Evolutionary conservation across 2,113 vertebrate species (phyloP).

Genomic region (Boleophthalmus pectinirostris): DNA sequence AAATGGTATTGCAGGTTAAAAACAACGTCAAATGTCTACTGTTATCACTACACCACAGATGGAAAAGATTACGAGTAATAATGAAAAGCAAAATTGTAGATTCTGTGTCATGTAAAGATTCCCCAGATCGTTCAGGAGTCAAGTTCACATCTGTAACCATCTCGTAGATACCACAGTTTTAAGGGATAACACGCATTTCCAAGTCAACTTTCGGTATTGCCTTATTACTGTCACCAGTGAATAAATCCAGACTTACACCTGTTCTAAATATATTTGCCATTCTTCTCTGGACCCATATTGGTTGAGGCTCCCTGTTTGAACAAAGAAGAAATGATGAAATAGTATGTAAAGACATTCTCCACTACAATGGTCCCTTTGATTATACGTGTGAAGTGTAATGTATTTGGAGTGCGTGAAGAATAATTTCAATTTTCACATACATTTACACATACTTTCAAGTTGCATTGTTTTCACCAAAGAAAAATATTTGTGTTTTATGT

Average conservation of each 20-base stretch:
- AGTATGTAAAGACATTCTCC: conserved; percentile 2
- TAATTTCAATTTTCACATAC: neutral
- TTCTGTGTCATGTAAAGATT: neutral
- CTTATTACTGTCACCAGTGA: neutral
- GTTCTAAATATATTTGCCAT: neutral
- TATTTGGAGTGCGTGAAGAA: neutral
- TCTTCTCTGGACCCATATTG: neutral
- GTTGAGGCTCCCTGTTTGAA: neutral
- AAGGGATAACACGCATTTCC: neutral
- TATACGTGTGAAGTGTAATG: neutral
- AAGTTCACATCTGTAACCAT: neutral
- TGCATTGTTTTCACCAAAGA: neutral
- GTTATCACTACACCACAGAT: neutral
- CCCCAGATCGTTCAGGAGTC: neutral
- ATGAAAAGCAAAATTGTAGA: neutral
- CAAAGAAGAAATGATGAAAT: conserved; percentile 8
- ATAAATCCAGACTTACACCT: neutral
- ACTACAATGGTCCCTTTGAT: conserved; percentile 7
- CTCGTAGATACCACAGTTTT: neutral
- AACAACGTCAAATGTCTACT: neutral
- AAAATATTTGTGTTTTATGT: neutral
- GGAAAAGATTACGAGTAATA: neutral
- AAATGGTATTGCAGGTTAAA: neutral
- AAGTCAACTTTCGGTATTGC: neutral
- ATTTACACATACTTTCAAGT: neutral